These are phyloP conservation scores for Grantiella picta DNA, from an alignment of 2,113 vertebrate genomes.

Conservation along the genomic window DNA sequence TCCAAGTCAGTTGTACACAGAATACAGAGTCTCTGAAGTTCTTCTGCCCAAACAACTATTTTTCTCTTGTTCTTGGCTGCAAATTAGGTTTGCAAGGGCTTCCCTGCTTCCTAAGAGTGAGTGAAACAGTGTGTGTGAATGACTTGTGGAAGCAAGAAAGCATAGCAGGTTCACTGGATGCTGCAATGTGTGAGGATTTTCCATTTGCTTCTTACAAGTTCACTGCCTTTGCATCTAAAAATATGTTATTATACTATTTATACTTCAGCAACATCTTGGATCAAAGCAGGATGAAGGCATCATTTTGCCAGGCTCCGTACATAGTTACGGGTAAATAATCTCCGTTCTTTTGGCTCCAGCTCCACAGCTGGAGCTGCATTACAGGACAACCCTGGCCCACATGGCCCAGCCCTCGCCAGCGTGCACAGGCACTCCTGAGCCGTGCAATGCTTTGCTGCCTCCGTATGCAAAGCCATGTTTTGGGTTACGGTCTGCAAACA, in stretches of 20 bases:
- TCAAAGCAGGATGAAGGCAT: not conserved
- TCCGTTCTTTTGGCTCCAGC: not conserved
- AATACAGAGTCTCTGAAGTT: not conserved
- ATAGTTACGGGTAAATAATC: not conserved
- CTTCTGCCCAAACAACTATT: not conserved
- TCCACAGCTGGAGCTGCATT: not conserved
- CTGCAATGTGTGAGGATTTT: not conserved
- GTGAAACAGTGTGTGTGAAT: not conserved
- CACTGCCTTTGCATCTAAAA: not conserved
- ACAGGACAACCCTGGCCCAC: not conserved
- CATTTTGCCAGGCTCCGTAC: not conserved
- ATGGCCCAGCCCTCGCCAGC: rapidly evolving
- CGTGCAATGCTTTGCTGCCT: not conserved
- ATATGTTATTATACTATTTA: not conserved
- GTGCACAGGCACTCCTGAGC: rapidly evolving
- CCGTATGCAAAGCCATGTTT: not conserved
- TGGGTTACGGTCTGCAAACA: not conserved
- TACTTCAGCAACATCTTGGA: not conserved
- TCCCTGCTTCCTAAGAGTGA: not conserved
- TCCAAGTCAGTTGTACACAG: not conserved
- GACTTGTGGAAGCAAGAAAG: not conserved
- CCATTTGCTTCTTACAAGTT: not conserved
- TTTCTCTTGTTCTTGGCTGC: not conserved
- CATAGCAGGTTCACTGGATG: not conserved
- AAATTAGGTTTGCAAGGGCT: not conserved